These are phyloP conservation scores for Nettapus auritus DNA, from an alignment of 2,113 vertebrate species.

Conservation along the genomic window DNA sequence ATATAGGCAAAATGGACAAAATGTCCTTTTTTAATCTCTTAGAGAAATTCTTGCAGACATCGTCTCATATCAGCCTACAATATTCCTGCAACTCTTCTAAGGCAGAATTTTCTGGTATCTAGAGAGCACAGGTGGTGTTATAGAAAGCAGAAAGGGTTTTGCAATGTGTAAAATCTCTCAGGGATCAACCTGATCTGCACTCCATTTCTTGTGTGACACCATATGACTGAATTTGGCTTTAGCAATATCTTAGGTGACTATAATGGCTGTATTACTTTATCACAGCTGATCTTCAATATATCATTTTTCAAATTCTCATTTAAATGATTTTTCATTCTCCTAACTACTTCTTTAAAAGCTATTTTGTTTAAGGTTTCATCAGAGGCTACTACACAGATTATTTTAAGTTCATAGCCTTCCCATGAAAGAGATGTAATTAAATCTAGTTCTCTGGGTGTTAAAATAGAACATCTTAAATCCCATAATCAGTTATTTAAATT, in stretches of 20 bases:
- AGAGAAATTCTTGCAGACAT: not conserved
- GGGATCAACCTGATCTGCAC: not conserved
- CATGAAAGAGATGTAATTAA: not conserved
- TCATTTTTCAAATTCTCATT: not conserved
- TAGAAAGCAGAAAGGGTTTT: not conserved
- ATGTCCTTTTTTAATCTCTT: not conserved
- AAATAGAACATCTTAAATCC: not conserved
- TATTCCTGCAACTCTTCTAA: not conserved
- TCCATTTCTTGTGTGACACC: not conserved
- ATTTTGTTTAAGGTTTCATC: not conserved
- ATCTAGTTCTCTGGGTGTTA: not conserved
- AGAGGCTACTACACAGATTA: not conserved
- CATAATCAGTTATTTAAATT: constrained; percentile 22
- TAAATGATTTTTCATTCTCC: not conserved
- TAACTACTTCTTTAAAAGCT: not conserved
- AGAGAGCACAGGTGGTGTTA: not conserved
- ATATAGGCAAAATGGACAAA: not conserved
- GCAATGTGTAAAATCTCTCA: not conserved
- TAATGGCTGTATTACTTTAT: not conserved
- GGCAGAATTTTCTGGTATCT: not conserved
- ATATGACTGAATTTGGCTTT: not conserved
- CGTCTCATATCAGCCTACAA: not conserved
- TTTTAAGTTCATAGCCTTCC: not conserved
- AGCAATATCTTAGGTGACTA: not conserved
- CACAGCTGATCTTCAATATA: not conserved